phyloP scores from a whole-genome alignment of 2,888 invertebrate genomes.

The Timandra comae region DNA sequence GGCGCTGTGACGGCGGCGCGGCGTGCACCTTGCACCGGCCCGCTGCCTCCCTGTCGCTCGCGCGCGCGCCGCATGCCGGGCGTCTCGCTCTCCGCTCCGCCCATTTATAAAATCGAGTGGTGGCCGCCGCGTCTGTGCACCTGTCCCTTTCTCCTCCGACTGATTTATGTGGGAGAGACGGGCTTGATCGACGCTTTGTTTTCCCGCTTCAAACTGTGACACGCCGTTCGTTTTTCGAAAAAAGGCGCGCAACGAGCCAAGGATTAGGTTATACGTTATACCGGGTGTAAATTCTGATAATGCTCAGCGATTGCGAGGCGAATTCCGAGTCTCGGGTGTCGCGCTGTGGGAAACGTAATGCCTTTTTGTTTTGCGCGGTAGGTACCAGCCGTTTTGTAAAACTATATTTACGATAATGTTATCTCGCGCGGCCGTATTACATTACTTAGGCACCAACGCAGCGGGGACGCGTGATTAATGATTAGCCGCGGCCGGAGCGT shows the following conservation, averaged over 20 bases:
- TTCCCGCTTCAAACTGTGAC: constrained; percentile 61
- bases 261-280: constrained; percentile 27
- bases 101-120: constrained; percentile 75
- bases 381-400: constrained; percentile 61
- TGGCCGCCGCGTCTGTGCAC: constrained; percentile 60
- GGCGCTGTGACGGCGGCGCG: no score
- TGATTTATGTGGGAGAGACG: constrained; percentile 76
- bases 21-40: constrained; percentile 64
- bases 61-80: constrained; percentile 67
- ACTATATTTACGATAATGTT: constrained; percentile 72
- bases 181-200: constrained; percentile 74
- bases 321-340: constrained; percentile 59
- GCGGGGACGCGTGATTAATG: constrained; percentile 55
- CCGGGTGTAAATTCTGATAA: constrained; percentile 61
- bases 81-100: constrained; percentile 69
- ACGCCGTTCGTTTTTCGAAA: constrained; percentile 47
- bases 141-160: constrained; percentile 71
- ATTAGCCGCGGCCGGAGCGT: constrained; percentile 23
- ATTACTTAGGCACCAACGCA: constrained; percentile 45
- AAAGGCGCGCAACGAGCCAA: constrained; percentile 42
- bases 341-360: constrained; percentile 45
- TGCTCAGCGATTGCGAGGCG: constrained; percentile 56
- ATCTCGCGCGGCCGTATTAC: constrained; percentile 57
- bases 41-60: constrained; percentile 71
- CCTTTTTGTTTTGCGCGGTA: constrained; percentile 55